Conservation (phyloP, 2,797 vertebrate genomes). For the Harpagifer antarcticus region DNA sequence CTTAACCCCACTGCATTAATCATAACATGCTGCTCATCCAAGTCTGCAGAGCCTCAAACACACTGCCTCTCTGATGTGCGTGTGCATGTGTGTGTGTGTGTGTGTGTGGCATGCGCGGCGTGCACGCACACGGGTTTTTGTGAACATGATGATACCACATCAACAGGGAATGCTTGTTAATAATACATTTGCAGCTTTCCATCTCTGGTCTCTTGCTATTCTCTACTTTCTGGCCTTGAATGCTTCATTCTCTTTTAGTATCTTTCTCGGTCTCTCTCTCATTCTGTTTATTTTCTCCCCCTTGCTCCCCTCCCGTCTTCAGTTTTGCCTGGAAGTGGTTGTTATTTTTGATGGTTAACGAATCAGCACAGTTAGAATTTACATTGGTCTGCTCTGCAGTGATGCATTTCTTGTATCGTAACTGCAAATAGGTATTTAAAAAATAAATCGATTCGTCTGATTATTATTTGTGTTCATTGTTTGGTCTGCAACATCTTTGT, state of each 20-base stretch:
- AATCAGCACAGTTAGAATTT: slow-evolving; percentile 32
- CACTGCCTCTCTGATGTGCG: slow-evolving; percentile 52
- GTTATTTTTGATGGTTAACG: slow-evolving; percentile 38
- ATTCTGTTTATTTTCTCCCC: not conserved
- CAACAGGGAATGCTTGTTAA: slow-evolving; percentile 74
- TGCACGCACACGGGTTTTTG: slow-evolving; percentile 17
- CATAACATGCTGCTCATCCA: slow-evolving; percentile 85
- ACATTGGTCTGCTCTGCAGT: slow-evolving; percentile 2
- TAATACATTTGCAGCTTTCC: slow-evolving; percentile 73
- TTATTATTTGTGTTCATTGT: not conserved
- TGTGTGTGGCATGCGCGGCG: not conserved
- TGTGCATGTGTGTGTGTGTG: not conserved
- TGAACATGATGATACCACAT: slow-evolving; percentile 57
- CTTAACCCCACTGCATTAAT: slow-evolving; percentile 85
- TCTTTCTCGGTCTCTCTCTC: not conserved
- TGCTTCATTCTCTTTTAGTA: slow-evolving; percentile 28
- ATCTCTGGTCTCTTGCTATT: slow-evolving; percentile 34
- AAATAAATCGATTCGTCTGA: not conserved
- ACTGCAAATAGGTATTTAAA: not conserved
- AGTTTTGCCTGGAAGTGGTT: slow-evolving; percentile 37
- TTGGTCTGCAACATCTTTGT: not conserved
- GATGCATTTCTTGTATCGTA: not conserved
- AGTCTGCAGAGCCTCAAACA: slow-evolving; percentile 74
- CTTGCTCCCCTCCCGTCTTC: not conserved
- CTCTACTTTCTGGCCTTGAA: slow-evolving; percentile 37